Evolutionary conservation across 2,113 vertebrate species (phyloP).

Genomic region (Egretta garzetta): DNA sequence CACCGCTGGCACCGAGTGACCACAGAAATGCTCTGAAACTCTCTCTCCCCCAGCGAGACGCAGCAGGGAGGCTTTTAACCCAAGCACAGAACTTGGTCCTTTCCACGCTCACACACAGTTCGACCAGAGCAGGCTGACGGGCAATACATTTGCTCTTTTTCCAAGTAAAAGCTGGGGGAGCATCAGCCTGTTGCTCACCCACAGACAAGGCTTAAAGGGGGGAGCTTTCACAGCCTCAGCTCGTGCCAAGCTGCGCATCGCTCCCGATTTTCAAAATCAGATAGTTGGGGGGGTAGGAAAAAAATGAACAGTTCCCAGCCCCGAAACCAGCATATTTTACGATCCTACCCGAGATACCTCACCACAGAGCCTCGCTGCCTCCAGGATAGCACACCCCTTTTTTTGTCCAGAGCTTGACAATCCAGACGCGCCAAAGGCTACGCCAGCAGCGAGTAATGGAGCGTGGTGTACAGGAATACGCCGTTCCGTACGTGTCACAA

Average conservation of each 20-base stretch:
- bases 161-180: no score
- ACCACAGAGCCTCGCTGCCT: neutral
- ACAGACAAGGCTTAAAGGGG: rapidly evolving
- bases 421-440: rapidly evolving
- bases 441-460: neutral
- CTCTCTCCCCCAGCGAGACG: neutral
- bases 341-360: neutral
- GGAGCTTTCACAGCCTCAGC: neutral
- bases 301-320: neutral
- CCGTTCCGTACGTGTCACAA: rapidly evolving
- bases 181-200: neutral
- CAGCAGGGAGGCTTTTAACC: neutral
- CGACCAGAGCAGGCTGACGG: rapidly evolving
- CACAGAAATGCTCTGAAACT: no score
- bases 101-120: neutral
- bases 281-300: no score
- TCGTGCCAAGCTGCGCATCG: neutral
- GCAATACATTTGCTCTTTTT: rapidly evolving
- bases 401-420: neutral
- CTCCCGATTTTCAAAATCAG: neutral
- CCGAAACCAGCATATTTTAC: neutral
- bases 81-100: neutral
- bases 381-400: neutral
- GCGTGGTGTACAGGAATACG: neutral
- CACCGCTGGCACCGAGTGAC: rapidly evolving